Evolutionary conservation across 2,797 vertebrate genomes (phyloP).

Genomic region (Pseudotriccus pelzelni): DNA sequence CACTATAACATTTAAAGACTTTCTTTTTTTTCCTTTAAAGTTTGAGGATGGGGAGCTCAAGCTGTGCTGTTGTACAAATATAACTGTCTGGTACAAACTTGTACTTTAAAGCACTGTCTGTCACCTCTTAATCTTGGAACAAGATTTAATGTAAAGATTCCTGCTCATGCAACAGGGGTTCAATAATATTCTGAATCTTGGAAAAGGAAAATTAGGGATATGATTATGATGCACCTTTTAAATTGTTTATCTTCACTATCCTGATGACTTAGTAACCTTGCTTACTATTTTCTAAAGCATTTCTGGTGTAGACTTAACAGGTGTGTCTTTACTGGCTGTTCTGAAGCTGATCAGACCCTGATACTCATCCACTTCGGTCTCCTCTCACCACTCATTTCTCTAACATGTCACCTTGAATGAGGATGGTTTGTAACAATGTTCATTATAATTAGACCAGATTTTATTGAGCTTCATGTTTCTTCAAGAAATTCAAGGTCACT

Average conservation of each 20-base stretch:
- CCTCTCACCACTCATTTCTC: accelerated
- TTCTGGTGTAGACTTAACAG: background rate
- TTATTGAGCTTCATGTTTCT: background rate
- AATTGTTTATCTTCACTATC: background rate
- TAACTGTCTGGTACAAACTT: background rate
- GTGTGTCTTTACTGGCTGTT: background rate
- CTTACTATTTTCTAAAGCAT: background rate
- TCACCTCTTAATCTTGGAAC: background rate
- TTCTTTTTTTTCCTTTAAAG: background rate
- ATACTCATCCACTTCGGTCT: background rate
- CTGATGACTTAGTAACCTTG: background rate
- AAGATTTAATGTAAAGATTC: background rate
- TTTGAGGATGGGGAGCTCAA: background rate
- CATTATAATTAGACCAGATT: background rate
- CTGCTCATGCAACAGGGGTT: background rate
- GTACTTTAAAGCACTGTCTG: background rate
- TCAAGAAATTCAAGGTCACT: background rate
- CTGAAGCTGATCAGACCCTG: background rate
- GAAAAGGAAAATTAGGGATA: background rate
- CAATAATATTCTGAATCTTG: background rate
- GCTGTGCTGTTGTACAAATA: background rate
- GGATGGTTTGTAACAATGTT: background rate
- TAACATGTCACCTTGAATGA: background rate
- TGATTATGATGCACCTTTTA: background rate
- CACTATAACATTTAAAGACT: background rate